Evolutionary conservation across 2,113 vertebrate genomes (phyloP).

Genomic region (Hassar affinis): DNA sequence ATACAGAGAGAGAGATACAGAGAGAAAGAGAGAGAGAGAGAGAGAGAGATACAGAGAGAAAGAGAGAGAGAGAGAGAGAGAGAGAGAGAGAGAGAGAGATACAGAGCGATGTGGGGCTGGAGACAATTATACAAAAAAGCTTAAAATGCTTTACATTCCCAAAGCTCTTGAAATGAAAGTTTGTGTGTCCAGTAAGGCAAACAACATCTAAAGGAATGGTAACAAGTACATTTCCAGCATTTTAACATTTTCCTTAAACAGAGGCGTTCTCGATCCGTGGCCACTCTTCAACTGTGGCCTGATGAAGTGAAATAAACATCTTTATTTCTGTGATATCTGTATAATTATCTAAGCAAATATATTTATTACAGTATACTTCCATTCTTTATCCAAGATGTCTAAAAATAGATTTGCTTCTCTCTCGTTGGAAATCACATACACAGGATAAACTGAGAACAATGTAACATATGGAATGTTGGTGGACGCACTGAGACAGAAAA

Average conservation of each 20-base stretch:
- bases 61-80: constrained; percentile 49
- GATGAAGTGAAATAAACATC: constrained; percentile 23
- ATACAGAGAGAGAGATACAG: no score
- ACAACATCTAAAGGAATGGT: constrained; percentile 88
- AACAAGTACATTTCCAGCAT: constrained; percentile 84
- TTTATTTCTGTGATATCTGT: constrained; percentile 14
- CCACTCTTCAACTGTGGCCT: constrained; percentile 40
- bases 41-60: no score
- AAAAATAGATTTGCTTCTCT: constrained; percentile 48
- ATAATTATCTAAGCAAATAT: constrained; percentile 44
- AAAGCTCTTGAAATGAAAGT: constrained; percentile 79
- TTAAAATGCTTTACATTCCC: constrained; percentile 88
- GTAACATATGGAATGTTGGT: constrained; percentile 71
- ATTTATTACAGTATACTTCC: constrained; percentile 16
- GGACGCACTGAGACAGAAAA: constrained; percentile 50
- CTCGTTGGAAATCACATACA: constrained; percentile 37
- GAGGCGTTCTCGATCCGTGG: constrained; percentile 73
- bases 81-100: no score
- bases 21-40: no score
- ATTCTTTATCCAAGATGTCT: constrained; percentile 43
- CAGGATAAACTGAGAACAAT: constrained; percentile 40
- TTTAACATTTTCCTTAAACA: constrained; percentile 73
- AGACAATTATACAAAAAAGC: constrained; percentile 32
- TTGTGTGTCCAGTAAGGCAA: constrained; percentile 85
- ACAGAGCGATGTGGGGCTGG: background rate